A percentile compares a stretch with the other conserved stretches of the same genome.
Conservation (phyloP, 2,113 vertebrate species). For the Ibidorhyncha struthersii region DNA sequence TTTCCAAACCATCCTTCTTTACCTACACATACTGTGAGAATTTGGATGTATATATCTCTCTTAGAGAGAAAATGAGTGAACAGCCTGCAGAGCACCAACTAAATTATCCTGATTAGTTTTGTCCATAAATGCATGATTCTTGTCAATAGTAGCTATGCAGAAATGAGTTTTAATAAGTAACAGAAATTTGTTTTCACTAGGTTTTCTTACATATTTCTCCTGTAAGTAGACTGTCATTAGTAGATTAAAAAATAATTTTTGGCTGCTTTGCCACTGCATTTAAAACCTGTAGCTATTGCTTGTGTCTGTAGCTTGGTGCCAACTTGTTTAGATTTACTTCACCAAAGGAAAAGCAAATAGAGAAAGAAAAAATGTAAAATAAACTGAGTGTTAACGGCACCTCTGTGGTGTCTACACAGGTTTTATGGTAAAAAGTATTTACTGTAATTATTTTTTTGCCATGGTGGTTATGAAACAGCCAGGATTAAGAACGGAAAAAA, state of each 20-base stretch:
- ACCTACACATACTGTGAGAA: not conserved
- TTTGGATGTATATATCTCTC: not conserved
- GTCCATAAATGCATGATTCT: not conserved
- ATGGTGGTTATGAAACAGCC: not conserved
- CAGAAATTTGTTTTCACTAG: not conserved
- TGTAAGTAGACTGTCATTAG: not conserved
- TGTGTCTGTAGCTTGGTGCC: not conserved
- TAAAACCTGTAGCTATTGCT: not conserved
- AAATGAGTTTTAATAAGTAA: not conserved
- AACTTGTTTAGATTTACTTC: not conserved
- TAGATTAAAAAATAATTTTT: not conserved
- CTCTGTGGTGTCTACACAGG: not conserved
- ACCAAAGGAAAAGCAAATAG: not conserved
- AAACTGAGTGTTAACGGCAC: not conserved
- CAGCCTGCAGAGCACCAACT: not conserved
- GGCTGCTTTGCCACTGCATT: not conserved
- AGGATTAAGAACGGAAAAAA: not conserved
- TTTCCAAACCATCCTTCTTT: not conserved
- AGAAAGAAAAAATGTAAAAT: not conserved
- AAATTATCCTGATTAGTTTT: not conserved
- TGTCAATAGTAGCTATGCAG: not conserved
- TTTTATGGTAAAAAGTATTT: slow-evolving; percentile 6
- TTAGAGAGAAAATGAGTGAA: not conserved
- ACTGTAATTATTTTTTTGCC: not conserved
- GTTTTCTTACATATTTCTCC: not conserved